Conservation (phyloP, 2,888 invertebrate genomes). For the Vannuccia rotundouncinata region DNA sequence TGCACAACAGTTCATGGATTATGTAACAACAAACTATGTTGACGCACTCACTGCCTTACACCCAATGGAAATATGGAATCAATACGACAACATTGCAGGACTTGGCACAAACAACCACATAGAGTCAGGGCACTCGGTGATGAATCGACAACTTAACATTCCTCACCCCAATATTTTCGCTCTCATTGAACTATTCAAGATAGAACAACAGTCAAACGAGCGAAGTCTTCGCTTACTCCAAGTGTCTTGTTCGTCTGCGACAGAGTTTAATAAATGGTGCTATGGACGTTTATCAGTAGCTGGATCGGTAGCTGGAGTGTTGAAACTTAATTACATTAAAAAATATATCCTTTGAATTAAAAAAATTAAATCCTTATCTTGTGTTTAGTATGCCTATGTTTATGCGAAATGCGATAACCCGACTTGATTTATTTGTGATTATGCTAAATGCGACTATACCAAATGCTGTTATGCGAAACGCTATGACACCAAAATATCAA, state of each 20-base stretch:
- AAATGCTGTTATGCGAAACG: no score
- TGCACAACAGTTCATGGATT: background rate
- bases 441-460: no score
- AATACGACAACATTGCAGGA: background rate
- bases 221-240: constrained; percentile 10
- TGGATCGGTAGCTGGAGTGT: background rate
- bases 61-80: background rate
- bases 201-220: constrained; percentile 15
- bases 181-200: constrained; percentile 4
- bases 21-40: background rate
- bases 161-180: constrained; percentile 20
- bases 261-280: no score
- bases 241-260: background rate
- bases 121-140: constrained; percentile 23
- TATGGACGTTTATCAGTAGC: background rate
- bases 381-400: no score
- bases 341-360: no score
- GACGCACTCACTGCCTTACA: background rate
- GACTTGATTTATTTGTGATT: no score
- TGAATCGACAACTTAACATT: background rate
- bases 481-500: no score
- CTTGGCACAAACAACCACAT: constrained; percentile 3
- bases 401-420: no score
- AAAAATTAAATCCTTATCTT: no score
- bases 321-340: no score